Base-by-base conservation (phyloP, 2,113 vertebrate species). In the Naja naja region DNA sequence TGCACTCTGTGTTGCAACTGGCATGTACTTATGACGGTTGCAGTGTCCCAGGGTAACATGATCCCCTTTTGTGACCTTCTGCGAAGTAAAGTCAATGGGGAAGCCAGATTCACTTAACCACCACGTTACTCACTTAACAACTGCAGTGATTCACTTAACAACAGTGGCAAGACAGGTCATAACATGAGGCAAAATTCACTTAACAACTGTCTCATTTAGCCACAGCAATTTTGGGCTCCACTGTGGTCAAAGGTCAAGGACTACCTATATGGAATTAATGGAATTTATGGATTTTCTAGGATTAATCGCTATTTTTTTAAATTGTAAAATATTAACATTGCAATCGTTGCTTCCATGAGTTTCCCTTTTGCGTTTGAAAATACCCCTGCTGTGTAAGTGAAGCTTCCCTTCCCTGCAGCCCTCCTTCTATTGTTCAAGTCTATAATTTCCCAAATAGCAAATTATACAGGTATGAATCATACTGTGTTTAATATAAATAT, bases 371-470 rank as follows among this genome's bases (percentile, higher is more conserved):
- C 87, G 34, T 90, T 49, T 55, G 27, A 87, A 74, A 69, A 54
- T 74, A 81, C 56, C 52, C 39, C 91, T 69, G 16, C 55, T 18
- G 49, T 23, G 20, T 56, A 94, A 53, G 12, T 25, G 56, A 69
- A n/a, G n/a, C 20, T 92, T 91, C 43, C 94, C 95, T 95, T 95
- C 54, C 89, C 95, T 90, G 93, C 0, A 0, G 93, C 92, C 53
- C 8, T 86, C 54, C 55, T 54, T 91, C 0, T 89, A 94, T 96
- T 94, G 91, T 89, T 58, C 93, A 20, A 94, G 94, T 95, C 94
- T 95, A 94, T 96, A 95, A 95, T 97, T 97, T 93, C 96, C 95
- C 94, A 96, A 97, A 94, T 94, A 96, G 95, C 95, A 95, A 47
- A 94, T 96, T 96, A 52, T 91, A 85, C 91, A 88, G 94, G 90